Conservation (phyloP, 1,140 invertebrate species). For the Chrysomallon squamiferum region DNA sequence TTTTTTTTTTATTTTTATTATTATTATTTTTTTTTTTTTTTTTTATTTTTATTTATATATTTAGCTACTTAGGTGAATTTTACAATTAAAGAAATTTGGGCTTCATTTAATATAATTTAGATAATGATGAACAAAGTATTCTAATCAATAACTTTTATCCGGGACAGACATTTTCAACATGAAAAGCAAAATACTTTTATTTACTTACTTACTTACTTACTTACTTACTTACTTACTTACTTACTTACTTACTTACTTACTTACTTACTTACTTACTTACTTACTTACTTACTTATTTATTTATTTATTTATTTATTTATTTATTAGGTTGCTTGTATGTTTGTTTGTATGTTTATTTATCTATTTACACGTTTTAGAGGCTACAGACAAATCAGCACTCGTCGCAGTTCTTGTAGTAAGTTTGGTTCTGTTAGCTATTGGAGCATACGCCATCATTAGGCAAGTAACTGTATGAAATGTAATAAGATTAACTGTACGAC, state of each 20-base stretch:
- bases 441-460: too few species aligned
- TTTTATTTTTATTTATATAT: neutral
- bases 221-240: neutral
- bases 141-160: slow-evolving; percentile 17
- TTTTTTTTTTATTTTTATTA: neutral
- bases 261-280: neutral
- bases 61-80: neutral
- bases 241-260: neutral
- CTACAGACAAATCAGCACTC: too few species aligned
- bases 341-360: too few species aligned
- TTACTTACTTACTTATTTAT: too few species aligned
- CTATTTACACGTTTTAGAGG: too few species aligned
- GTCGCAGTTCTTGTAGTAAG: too few species aligned
- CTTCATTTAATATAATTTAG: slow-evolving; percentile 5
- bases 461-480: too few species aligned
- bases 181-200: slow-evolving; percentile 18
- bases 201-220: neutral
- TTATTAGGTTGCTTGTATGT: too few species aligned
- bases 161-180: slow-evolving; percentile 9
- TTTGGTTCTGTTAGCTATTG: too few species aligned
- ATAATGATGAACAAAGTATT: slow-evolving; percentile 20
- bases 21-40: neutral
- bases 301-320: too few species aligned
- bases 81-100: neutral
- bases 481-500: too few species aligned